Percentiles rank a stretch among this genome's conserved stretches.
phyloP scores from a whole-genome alignment of 2,113 vertebrate genomes.

The Phoenicopterus ruber region DNA sequence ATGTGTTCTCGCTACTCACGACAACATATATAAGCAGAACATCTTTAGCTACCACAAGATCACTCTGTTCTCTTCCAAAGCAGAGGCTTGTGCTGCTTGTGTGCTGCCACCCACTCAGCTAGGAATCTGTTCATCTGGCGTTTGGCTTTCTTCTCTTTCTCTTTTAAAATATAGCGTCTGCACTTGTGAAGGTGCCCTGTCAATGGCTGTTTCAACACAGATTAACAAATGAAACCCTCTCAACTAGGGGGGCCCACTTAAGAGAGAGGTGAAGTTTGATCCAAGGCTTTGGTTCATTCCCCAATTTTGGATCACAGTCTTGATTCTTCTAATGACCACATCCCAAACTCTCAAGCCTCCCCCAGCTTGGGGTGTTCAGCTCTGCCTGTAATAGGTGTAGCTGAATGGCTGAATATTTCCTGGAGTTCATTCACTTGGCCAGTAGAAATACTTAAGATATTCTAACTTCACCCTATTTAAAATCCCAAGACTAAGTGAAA shows the following conservation, averaged over 20 bases:
- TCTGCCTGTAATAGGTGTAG: not conserved
- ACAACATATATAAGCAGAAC: not conserved
- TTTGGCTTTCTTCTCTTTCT: not conserved
- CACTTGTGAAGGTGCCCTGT: not conserved
- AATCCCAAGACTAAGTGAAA: not conserved
- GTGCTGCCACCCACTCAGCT: slow-evolving; percentile 38
- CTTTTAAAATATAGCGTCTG: slow-evolving; percentile 17
- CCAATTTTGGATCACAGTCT: not conserved
- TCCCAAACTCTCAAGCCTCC: not conserved
- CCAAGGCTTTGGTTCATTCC: not conserved
- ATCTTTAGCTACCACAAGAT: slow-evolving; percentile 15
- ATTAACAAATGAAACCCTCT: not conserved
- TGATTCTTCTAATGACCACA: not conserved
- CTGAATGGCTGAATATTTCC: not conserved
- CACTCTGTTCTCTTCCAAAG: slow-evolving; percentile 30
- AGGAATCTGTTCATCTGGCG: slow-evolving; percentile 37
- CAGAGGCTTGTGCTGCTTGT: slow-evolving; percentile 10
- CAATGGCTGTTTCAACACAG: not conserved
- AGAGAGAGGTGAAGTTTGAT: not conserved
- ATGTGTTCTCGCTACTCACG: not conserved
- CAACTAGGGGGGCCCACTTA: not conserved
- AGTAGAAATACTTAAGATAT: not conserved
- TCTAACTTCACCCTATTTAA: not conserved
- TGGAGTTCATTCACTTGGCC: not conserved
- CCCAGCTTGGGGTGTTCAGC: not conserved